These are phyloP conservation scores for Philypnodon macrostomus DNA, from an alignment of 2,797 vertebrate species.

Conservation along the genomic window DNA sequence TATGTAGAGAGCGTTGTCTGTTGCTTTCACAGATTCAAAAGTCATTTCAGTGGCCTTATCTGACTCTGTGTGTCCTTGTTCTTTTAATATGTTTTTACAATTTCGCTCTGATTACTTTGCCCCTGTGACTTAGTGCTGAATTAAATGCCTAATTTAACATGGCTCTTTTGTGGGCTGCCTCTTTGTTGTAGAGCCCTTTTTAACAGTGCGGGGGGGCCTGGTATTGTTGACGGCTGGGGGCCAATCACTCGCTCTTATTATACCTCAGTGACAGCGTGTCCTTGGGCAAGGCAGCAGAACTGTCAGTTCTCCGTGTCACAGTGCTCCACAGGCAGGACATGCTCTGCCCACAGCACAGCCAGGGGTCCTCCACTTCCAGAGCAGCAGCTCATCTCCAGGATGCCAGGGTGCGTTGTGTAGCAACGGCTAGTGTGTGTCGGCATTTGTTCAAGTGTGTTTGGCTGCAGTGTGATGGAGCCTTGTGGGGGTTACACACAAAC, in stretches of 20 bases:
- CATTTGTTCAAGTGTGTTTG: slow-evolving; percentile 57
- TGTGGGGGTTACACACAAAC: slow-evolving; percentile 58
- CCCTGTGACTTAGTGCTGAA: slow-evolving; percentile 75
- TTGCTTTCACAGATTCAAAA: slow-evolving; percentile 4
- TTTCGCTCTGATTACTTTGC: slow-evolving; percentile 71
- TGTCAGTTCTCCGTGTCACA: slow-evolving; percentile 80
- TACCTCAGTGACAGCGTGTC: slow-evolving; percentile 70
- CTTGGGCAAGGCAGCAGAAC: slow-evolving; percentile 75
- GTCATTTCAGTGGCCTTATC: slow-evolving; percentile 23
- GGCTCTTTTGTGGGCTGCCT: slow-evolving; percentile 66
- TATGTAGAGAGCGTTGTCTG: neutral
- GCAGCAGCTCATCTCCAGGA: slow-evolving; percentile 60
- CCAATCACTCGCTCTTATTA: slow-evolving; percentile 67
- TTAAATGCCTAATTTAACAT: slow-evolving; percentile 82
- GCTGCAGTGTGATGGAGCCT: slow-evolving; percentile 56
- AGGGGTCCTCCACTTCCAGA: slow-evolving; percentile 71
- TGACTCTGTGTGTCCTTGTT: slow-evolving; percentile 29
- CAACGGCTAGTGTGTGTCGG: slow-evolving; percentile 64
- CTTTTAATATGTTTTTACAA: slow-evolving; percentile 53
- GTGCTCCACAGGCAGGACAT: slow-evolving; percentile 73
- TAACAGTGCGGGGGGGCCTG: slow-evolving; percentile 66
- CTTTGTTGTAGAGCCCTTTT: slow-evolving; percentile 69
- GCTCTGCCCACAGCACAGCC: slow-evolving; percentile 68
- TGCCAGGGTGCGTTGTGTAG: slow-evolving; percentile 77
- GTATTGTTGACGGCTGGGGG: slow-evolving; percentile 61